Evolutionary conservation across 2,797 vertebrate species (phyloP).

Genomic region (Chelonia mydas): DNA sequence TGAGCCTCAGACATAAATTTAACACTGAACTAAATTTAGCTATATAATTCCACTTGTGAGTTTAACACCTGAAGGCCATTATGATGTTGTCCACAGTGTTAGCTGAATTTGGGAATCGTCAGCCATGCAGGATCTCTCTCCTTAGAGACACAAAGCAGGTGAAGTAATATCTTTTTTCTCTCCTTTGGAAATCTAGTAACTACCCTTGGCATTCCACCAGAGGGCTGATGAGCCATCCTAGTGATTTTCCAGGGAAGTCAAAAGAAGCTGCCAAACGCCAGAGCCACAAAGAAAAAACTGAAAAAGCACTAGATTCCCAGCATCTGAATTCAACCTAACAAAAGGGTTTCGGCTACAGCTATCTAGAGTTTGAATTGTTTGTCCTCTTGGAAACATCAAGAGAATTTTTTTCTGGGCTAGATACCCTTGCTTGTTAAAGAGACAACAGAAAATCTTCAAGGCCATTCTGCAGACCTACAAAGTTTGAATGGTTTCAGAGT

Average conservation of each 20-base stretch:
- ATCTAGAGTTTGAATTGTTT: not conserved
- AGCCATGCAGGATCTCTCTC: not conserved
- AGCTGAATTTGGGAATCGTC: not conserved
- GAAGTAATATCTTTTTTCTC: not conserved
- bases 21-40: not conserved
- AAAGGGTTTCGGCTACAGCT: not conserved
- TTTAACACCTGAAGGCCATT: not conserved
- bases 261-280: not conserved
- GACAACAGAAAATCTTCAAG: not conserved
- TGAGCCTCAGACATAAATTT: not conserved
- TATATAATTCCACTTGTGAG: not conserved
- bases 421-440: not conserved
- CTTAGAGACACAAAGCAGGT: not conserved
- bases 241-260: not conserved
- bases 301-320: conserved; percentile 3
- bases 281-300: conserved; percentile 3
- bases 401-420: not conserved
- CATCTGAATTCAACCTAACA: not conserved
- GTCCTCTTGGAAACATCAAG: not conserved
- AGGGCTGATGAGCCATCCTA: not conserved
- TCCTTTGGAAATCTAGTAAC: not conserved
- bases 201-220: not conserved
- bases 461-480: not conserved
- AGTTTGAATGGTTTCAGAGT: accelerated
- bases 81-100: accelerated